Evolutionary conservation across 2,888 invertebrate genomes (phyloP).

Genomic region (Piscicola geometra): DNA sequence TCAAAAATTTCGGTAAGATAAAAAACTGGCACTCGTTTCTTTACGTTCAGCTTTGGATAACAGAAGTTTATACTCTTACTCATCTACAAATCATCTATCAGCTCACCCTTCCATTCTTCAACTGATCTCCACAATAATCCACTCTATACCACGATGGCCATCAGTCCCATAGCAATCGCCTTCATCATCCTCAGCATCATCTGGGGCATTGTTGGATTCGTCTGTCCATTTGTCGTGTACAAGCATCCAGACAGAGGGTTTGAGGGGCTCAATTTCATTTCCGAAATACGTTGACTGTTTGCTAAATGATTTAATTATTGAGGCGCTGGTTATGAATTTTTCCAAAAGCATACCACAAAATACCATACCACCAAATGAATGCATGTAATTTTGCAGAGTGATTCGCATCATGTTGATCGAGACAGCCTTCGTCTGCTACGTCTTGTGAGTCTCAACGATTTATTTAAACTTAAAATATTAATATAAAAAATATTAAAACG

Average conservation of each 20-base stretch:
- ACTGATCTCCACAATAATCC: not conserved
- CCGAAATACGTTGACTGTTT: too few relatives aligned
- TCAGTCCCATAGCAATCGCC: constrained; percentile 23
- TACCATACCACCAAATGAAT: too few relatives aligned
- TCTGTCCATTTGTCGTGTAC: constrained; percentile 13
- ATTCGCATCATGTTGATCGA: constrained; percentile 27
- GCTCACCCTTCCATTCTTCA: not conserved
- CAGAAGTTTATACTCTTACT: too few relatives aligned
- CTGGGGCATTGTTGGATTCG: constrained; percentile 25
- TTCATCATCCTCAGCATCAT: constrained; percentile 15
- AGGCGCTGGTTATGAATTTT: too few relatives aligned
- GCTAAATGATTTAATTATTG: too few relatives aligned
- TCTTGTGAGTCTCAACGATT: constrained; percentile 26
- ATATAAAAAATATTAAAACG: too few relatives aligned
- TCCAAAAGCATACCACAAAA: too few relatives aligned
- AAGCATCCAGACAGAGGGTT: constrained; percentile 25
- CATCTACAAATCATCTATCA: too few relatives aligned
- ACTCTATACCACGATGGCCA: constrained; percentile 16
- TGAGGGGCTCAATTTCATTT: too few relatives aligned
- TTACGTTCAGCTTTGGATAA: too few relatives aligned
- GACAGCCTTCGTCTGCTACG: constrained; percentile 32
- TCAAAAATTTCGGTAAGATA: too few relatives aligned
- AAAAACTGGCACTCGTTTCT: too few relatives aligned
- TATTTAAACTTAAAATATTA: not conserved
- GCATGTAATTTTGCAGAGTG: constrained; percentile 27